Percentiles rank a stretch among this genome's conserved stretches.
phyloP scores from a whole-genome alignment of 2,797 vertebrate genomes.

The Anguilla pacifica region DNA sequence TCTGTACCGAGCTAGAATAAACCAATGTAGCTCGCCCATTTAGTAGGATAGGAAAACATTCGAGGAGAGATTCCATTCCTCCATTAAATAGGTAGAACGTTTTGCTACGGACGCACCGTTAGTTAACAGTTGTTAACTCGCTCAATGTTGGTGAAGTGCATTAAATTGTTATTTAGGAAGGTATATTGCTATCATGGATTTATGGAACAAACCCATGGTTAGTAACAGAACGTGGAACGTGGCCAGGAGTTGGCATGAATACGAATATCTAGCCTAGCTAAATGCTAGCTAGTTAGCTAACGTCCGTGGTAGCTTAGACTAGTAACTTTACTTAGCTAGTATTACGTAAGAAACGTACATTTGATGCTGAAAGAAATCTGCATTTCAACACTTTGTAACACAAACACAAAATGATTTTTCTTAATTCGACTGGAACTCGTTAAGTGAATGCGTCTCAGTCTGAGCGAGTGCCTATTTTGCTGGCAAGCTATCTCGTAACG shows the following conservation, averaged over 20 bases:
- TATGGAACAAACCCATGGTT: not conserved
- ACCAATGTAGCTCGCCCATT: not conserved
- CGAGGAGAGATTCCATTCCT: not conserved
- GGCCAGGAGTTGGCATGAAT: slow-evolving; percentile 31
- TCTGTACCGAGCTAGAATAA: not conserved
- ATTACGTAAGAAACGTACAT: not conserved
- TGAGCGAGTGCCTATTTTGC: not conserved
- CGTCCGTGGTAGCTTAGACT: slow-evolving; percentile 45
- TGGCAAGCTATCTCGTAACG: not conserved
- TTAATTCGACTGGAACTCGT: not conserved
- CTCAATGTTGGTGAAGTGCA: not conserved
- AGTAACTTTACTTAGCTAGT: not conserved
- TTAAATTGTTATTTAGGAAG: not conserved
- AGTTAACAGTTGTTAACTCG: no score
- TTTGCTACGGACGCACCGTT: not conserved
- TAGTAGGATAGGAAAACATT: not conserved
- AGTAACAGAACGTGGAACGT: slow-evolving; percentile 1
- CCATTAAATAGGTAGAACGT: not conserved
- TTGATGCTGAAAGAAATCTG: not conserved
- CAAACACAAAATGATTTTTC: no score
- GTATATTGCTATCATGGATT: not conserved
- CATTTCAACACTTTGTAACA: not conserved
- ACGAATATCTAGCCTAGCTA: slow-evolving; percentile 47
- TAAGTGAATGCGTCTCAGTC: not conserved
- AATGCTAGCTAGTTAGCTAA: slow-evolving; percentile 61